These are phyloP conservation scores for Sylvia borin DNA, from an alignment of 2,797 vertebrate species.

Conservation along the genomic window DNA sequence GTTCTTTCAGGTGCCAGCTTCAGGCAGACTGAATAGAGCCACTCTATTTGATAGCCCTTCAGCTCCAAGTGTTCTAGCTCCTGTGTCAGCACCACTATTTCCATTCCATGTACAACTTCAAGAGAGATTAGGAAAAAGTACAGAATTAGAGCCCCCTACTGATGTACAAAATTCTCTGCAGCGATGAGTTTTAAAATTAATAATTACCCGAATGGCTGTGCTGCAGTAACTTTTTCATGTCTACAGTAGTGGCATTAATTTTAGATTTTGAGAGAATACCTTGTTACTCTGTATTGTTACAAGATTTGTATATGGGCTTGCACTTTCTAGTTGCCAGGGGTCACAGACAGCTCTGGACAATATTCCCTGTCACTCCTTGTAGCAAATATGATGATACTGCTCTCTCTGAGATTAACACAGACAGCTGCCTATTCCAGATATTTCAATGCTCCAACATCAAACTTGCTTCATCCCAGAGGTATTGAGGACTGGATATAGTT, in stretches of 20 bases:
- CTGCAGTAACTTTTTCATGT: background rate
- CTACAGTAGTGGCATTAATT: background rate
- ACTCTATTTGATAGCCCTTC: background rate
- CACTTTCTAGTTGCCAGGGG: background rate
- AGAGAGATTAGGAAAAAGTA: background rate
- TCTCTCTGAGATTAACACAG: background rate
- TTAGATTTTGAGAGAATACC: background rate
- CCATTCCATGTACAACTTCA: background rate
- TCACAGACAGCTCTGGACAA: background rate
- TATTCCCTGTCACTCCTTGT: background rate
- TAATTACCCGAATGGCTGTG: background rate
- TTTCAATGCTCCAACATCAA: background rate
- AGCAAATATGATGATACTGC: background rate
- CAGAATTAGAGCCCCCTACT: background rate
- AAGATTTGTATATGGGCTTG: background rate
- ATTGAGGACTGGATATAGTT: background rate
- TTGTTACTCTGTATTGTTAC: background rate
- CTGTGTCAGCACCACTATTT: background rate
- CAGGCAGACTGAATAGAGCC: background rate
- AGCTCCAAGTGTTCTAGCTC: background rate
- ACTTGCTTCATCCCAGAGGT: background rate
- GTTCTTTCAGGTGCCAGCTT: background rate
- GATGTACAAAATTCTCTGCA: background rate
- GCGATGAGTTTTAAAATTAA: background rate
- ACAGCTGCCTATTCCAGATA: slow-evolving; percentile 25